Percentiles rank a stretch among this genome's conserved stretches.
Evolutionary conservation across 2,888 invertebrate genomes (phyloP).

Genomic region (Tenodera sinensis): DNA sequence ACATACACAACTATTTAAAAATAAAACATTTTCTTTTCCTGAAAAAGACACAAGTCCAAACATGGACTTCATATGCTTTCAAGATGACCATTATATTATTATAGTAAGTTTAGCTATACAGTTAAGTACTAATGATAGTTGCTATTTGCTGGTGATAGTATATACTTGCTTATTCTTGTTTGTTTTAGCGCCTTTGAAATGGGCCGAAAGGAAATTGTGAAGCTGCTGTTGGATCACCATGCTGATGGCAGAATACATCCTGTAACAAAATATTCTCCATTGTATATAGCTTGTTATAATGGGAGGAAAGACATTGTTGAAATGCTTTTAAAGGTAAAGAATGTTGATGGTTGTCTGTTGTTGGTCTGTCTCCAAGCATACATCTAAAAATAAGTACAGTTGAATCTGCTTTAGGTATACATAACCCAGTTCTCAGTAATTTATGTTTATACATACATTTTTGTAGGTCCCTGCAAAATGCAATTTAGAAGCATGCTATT

Average conservation of each 20-base stretch:
- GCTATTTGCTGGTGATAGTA: not conserved
- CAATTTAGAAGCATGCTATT: no score
- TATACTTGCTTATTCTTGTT: not conserved
- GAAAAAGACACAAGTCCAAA: no score
- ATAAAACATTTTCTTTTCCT: no score
- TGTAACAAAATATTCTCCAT: constrained; percentile 86
- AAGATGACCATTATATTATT: no score
- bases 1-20: no score
- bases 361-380: not conserved
- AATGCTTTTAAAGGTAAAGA: constrained; percentile 60
- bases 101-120: no score
- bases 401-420: no score
- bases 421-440: no score
- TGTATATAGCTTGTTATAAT: constrained; percentile 86
- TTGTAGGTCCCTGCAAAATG: no score
- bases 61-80: no score
- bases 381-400: no score
- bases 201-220: constrained; percentile 74
- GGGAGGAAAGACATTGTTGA: constrained; percentile 76
- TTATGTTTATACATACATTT: no score
- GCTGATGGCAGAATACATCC: constrained; percentile 88
- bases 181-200: constrained; percentile 73
- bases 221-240: constrained; percentile 71
- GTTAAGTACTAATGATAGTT: not conserved
- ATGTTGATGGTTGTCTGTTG: not conserved